These are phyloP conservation scores for Upupa epops DNA, from an alignment of 2,113 vertebrate genomes.

Conservation along the genomic window DNA sequence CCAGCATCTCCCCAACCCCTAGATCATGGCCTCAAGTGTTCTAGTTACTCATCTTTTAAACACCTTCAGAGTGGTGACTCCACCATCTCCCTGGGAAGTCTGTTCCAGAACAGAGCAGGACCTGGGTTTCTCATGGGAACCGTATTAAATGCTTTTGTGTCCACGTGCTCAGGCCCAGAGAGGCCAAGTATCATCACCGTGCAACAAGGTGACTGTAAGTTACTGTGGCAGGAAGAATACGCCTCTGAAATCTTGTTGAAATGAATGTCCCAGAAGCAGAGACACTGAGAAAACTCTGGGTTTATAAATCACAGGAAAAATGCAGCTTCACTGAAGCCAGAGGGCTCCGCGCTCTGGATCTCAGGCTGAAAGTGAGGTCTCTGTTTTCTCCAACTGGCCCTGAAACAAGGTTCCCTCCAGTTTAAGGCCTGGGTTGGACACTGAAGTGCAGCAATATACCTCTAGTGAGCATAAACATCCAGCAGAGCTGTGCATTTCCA, in stretches of 20 bases:
- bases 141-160: too few species aligned
- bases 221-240: not conserved
- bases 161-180: not conserved
- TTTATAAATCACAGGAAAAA: not conserved
- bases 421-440: not conserved
- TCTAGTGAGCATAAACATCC: not conserved
- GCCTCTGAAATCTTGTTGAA: not conserved
- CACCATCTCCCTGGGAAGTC: too few species aligned
- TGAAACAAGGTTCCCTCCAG: not conserved
- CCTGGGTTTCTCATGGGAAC: conserved; percentile 5
- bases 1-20: too few species aligned
- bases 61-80: too few species aligned
- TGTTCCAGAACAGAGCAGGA: not conserved
- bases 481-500: not conserved
- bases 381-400: not conserved
- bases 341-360: not conserved
- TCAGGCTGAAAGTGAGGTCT: not conserved
- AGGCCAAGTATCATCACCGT: not conserved
- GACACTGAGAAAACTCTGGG: not conserved
- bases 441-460: not conserved
- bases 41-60: too few species aligned
- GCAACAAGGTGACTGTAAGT: not conserved
- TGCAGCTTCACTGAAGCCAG: not conserved
- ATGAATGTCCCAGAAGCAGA: not conserved
- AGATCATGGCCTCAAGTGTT: too few species aligned